Evolutionary conservation across 2,113 vertebrate species (phyloP), one percentile per base, ranked within the genome.

Genomic region (Phasianus colchicus): DNA sequence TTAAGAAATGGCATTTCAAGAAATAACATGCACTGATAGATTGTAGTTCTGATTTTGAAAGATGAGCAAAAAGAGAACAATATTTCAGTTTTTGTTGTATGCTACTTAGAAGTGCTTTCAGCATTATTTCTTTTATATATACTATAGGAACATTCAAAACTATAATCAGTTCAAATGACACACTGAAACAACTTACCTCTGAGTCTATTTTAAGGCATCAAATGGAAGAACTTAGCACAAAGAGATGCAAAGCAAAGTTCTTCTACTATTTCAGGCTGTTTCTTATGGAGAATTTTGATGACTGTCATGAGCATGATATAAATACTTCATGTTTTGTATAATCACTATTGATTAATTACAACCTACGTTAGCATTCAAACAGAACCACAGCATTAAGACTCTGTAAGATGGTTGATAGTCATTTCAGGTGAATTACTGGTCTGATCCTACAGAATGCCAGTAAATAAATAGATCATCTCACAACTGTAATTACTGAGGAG

Each of bases 291-390:
- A 74, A 74, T 88, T 89, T 66, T 77, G 81, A 50, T 88, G 87
- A 72, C 82, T 86, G 42, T 58, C 85, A 89, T 16, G 55, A 91
- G 81, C 54, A 85, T 60, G 34, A 64, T 67, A 89, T 55, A 95
- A 92, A 93, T 93, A 50, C 69, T 93, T 95, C 77, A 91, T 83
- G 38, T 19, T 92, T 91, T 83, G 36, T 55, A 92, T 57, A 73
- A 89, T 81, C 72, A 61, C 69, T 75, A 57, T 60, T 89, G 86
- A 93, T 95, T 96, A 96, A 95, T 95, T 91, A 93, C 38, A 65
- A 76, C 57, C 79, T 77, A 89, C 69, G 88, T 88, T 69, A 92
- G 79, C 79, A 96, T 86, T 92, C 32, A 27, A 85, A 73, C 40
- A 64, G 48, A 64, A 64, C 43, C 38, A 83, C 58, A 74, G 63